A percentile compares a stretch with the other conserved stretches of the same genome.
Evolutionary conservation across 2,113 vertebrate species (phyloP).

Genomic region (Plotosus lineatus): DNA sequence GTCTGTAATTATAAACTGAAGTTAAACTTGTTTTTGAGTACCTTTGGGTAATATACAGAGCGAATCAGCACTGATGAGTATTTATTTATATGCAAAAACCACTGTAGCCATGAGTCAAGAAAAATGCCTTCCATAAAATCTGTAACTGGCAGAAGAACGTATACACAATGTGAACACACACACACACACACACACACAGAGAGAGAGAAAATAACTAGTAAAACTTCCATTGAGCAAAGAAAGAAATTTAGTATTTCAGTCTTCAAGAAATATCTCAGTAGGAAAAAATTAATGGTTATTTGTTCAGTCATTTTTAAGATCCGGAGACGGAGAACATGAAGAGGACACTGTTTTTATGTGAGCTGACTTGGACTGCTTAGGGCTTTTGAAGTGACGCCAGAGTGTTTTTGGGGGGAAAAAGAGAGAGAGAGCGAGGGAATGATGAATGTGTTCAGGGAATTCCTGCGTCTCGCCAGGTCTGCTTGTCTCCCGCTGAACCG

Average conservation of each 20-base stretch:
- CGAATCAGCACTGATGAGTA: constrained; percentile 48
- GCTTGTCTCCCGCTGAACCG: constrained; percentile 52
- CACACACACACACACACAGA: constrained; percentile 22
- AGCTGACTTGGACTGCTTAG: constrained; percentile 39
- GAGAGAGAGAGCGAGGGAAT: constrained; percentile 26
- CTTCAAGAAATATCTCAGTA: not conserved
- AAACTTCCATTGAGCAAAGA: constrained; percentile 2
- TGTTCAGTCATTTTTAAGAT: constrained; percentile 50
- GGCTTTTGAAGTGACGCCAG: constrained; percentile 49
- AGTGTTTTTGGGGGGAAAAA: constrained; percentile 35
- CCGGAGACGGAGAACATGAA: constrained; percentile 43
- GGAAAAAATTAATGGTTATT: constrained; percentile 42
- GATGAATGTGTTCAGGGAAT: constrained; percentile 51
- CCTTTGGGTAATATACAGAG: constrained; percentile 22
- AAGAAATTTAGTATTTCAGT: constrained; percentile 9
- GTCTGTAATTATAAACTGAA: constrained; percentile 29
- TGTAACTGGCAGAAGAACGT: constrained; percentile 44
- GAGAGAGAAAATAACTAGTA: constrained; percentile 21
- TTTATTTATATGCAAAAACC: constrained; percentile 55
- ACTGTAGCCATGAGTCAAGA: constrained; percentile 46
- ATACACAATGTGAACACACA: constrained; percentile 37
- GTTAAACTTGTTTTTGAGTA: constrained; percentile 21
- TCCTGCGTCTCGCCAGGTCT: constrained; percentile 48
- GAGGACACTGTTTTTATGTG: constrained; percentile 37
- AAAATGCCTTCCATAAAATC: constrained; percentile 44